Base-by-base conservation (phyloP, 2,797 vertebrate species). In the Salmo trutta region DNA sequence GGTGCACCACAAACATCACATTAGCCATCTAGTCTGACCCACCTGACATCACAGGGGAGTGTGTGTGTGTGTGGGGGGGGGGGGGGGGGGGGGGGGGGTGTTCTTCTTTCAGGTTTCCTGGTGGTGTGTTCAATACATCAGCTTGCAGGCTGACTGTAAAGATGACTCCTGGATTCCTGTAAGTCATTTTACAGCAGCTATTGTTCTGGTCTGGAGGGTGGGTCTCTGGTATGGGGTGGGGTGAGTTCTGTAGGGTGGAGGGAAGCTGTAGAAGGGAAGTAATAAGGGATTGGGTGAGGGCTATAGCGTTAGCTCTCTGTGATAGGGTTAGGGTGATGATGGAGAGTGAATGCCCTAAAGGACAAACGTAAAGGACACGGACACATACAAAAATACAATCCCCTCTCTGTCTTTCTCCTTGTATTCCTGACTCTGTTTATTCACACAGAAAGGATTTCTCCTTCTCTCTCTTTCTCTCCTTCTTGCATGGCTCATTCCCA, bases 1-100 rank as follows among this genome's bases (percentile, higher is more conserved):
- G 73, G 59, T 41, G 51, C 12, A 1, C 2, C 75, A 24, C 76
- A 76, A 76, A 85, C 27, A 0, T 21, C 0, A 64, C 85, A 56
- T 88, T 80, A 47, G 41, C 10, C 10, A 14, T 47, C 86, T 52
- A 14, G 41, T 47, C 66, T 65, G 21, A 67, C 65, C 41, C 5
- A 76, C 68, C 71, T 47, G 41, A 47, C 41, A 47, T 47, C 41
- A 12, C 41, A 47, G 10, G 41, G 41, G 41, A 47, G 41, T 47
- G 10, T 47, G 41, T 3, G 41, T 3, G 41, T 47, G 41, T 47
- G 41, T 47, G 41, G 31, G 4, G 31, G 36, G 6, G 36, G 36
- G 36, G 36, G 36, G 1, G 33, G 6, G 33, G 36, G 5, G 6
- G 36, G 36, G 36, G 36, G 36, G 1, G 67, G 10, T 14, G 15